phyloP scores from a whole-genome alignment of 2,797 vertebrate genomes.

The Malacoraja senta region DNA sequence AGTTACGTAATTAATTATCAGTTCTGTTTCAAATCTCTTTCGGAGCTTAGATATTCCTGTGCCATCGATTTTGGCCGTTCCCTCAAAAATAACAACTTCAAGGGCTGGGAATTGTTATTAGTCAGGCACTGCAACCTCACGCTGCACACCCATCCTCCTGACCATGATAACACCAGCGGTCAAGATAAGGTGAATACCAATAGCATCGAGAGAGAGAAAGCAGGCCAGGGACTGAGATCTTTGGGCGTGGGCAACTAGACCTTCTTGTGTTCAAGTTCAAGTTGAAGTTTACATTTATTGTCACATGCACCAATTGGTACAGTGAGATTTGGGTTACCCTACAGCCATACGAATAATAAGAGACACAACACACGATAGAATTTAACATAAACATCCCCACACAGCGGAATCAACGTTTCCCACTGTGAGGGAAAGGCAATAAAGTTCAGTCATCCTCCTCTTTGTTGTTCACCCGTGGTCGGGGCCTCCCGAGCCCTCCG shows the following conservation, averaged over 20 bases:
- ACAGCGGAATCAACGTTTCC: too few species aligned
- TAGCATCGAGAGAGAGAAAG: background rate
- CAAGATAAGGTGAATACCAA: background rate
- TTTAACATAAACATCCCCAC: too few species aligned
- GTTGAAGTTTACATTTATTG: too few species aligned
- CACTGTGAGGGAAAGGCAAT: too few species aligned
- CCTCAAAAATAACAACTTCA: slow-evolving; percentile 24
- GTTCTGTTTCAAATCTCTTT: background rate
- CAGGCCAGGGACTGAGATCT: background rate
- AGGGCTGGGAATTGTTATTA: background rate
- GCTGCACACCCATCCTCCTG: background rate
- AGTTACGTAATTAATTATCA: background rate
- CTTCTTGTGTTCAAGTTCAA: background rate
- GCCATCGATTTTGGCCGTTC: background rate
- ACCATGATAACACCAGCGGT: background rate
- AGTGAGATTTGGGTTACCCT: too few species aligned
- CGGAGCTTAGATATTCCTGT: background rate
- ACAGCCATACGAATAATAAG: too few species aligned
- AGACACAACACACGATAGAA: too few species aligned
- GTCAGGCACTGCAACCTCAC: background rate
- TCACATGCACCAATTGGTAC: too few species aligned
- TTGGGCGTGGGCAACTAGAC: background rate
- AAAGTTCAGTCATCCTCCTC: too few species aligned
- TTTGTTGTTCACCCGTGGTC: too few species aligned
- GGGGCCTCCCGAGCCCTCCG: too few species aligned